Evolutionary conservation across 2,888 invertebrate genomes (phyloP).

Genomic region (Aquatica leii): DNA sequence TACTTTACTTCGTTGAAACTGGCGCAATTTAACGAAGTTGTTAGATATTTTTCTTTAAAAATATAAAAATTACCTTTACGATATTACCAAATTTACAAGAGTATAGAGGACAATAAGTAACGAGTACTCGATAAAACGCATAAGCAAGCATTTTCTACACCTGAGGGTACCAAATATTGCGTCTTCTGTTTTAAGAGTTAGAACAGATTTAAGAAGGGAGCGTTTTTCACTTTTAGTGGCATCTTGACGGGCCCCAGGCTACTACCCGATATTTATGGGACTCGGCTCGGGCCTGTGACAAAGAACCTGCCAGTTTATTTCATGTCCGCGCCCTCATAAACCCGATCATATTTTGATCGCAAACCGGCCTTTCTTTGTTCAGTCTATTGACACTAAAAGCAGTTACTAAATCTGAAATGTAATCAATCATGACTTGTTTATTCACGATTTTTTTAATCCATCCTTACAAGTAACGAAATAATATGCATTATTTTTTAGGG

Average conservation of each 20-base stretch:
- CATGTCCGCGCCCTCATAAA: conserved; percentile 52
- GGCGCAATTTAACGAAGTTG: conserved; percentile 41
- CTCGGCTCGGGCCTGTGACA: conserved; percentile 49
- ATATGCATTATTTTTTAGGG: conserved; percentile 40
- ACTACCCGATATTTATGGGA: conserved; percentile 51
- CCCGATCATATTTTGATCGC: conserved; percentile 52
- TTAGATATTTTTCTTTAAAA: conserved; percentile 36
- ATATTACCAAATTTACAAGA: conserved; percentile 36
- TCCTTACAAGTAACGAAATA: conserved; percentile 42
- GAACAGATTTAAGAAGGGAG: conserved; percentile 38
- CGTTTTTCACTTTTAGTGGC: conserved; percentile 46
- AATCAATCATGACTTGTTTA: conserved; percentile 45
- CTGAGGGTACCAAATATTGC: conserved; percentile 35
- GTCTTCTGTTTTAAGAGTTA: conserved; percentile 36
- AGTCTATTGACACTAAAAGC: conserved; percentile 46
- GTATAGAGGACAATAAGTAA: conserved; percentile 31
- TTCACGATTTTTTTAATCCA: conserved; percentile 43
- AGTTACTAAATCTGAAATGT: conserved; percentile 38
- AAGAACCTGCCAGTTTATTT: conserved; percentile 51
- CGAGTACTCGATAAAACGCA: conserved; percentile 20
- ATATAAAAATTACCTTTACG: conserved; percentile 36
- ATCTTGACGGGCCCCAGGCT: conserved; percentile 46
- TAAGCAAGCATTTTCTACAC: conserved; percentile 31
- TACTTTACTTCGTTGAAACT: conserved; percentile 22
- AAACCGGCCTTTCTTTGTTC: conserved; percentile 49